Conservation (phyloP, 2,888 invertebrate species). For the Stenotaenia linearis region DNA sequence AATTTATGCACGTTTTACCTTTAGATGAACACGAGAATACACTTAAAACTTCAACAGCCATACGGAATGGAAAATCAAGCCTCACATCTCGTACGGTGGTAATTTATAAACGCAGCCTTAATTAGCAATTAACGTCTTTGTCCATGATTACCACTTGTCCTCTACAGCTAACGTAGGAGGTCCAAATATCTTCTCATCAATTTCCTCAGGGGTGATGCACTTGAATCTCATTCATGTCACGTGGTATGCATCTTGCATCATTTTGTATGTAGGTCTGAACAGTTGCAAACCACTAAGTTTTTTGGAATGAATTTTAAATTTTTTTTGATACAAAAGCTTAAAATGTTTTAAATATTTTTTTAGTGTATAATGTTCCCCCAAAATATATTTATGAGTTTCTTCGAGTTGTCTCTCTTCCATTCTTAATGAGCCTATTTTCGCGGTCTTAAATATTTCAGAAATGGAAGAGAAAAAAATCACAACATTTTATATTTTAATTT, state of each 20-base stretch:
- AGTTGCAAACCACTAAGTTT: neutral
- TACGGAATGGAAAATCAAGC: neutral
- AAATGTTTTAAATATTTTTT: neutral
- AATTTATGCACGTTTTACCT: neutral
- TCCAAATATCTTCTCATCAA: neutral
- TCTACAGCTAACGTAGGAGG: slow-evolving; percentile 1
- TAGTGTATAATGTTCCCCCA: neutral
- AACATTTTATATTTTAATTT: neutral
- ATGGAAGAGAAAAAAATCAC: neutral
- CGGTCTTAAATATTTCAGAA: slow-evolving; percentile 2
- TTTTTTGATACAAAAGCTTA: neutral
- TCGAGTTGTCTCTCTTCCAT: neutral
- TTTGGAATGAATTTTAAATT: neutral
- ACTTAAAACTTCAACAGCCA: neutral
- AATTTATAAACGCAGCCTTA: slow-evolving; percentile 12
- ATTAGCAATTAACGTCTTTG: slow-evolving; percentile 7
- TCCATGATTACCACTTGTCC: slow-evolving; percentile 11
- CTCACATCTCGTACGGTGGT: neutral
- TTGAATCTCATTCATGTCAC: neutral
- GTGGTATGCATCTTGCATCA: neutral
- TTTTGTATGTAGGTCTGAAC: neutral
- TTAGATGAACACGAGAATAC: neutral
- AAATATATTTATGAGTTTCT: neutral
- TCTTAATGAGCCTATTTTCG: slow-evolving; percentile 3
- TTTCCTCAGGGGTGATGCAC: neutral